These are phyloP conservation scores for Zosterops borbonicus DNA, from an alignment of 2,113 vertebrate genomes.

Conservation along the genomic window DNA sequence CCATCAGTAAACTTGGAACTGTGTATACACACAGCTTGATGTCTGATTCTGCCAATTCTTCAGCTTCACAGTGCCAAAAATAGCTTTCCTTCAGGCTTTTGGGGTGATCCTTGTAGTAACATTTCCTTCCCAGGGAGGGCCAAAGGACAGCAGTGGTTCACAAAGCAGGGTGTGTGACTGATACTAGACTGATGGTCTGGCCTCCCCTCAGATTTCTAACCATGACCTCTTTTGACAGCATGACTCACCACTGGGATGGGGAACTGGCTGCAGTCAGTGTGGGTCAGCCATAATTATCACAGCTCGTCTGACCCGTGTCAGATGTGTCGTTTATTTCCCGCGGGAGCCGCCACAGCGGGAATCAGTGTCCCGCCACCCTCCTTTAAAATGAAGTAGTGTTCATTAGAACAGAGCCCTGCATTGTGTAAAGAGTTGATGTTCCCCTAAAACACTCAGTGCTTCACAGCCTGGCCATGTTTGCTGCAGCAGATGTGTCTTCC, in stretches of 20 bases:
- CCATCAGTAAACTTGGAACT: not conserved
- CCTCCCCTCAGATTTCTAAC: not conserved
- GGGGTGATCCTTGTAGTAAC: not conserved
- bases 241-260: not conserved
- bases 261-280: not conserved
- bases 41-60: not conserved
- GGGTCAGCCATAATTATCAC: not conserved
- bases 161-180: not conserved
- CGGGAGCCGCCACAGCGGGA: accelerated
- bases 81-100: not conserved
- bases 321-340: not conserved
- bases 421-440: not conserved
- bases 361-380: not conserved
- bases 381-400: not conserved
- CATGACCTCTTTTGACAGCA: not conserved
- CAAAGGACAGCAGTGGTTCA: not conserved
- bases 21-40: not conserved
- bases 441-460: not conserved
- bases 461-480: not conserved
- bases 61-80: not conserved
- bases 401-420: not conserved
- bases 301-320: not conserved
- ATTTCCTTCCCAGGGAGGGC: not conserved
- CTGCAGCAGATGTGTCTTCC: not conserved
- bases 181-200: not conserved